Conservation (phyloP, 2,888 invertebrate genomes). For the Morpho helenor region DNA sequence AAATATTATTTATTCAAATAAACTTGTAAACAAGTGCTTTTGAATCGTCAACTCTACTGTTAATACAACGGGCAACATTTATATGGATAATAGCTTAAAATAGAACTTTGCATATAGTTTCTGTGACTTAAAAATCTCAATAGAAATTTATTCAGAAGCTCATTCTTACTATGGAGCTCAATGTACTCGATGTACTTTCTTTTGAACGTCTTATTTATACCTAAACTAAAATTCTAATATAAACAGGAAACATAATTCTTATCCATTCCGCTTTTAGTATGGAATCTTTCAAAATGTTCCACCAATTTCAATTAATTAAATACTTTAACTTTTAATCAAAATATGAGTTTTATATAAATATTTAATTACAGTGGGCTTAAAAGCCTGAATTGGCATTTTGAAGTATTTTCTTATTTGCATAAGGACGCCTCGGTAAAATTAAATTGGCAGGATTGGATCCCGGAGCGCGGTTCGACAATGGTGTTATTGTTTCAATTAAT, state of each 20-base stretch:
- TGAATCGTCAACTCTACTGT: no score
- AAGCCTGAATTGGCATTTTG: slow-evolving; percentile 7
- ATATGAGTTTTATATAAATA: slow-evolving; percentile 7
- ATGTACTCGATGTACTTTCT: not conserved
- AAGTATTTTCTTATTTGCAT: not conserved
- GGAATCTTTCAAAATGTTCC: slow-evolving; percentile 4
- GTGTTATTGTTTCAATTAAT: not conserved
- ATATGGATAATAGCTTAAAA: no score
- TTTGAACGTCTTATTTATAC: not conserved
- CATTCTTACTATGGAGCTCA: no score
- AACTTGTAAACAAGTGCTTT: no score
- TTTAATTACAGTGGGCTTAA: slow-evolving; percentile 1
- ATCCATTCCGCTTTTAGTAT: not conserved
- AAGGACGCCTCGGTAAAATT: slow-evolving; percentile 1
- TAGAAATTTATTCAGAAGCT: no score
- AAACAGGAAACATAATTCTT: not conserved
- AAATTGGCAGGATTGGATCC: not conserved
- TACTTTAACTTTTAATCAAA: slow-evolving; percentile 9
- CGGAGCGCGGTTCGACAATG: not conserved
- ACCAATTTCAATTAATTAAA: slow-evolving; percentile 8
- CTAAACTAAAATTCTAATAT: not conserved
- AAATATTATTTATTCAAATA: no score
- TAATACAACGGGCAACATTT: no score
- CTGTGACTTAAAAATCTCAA: no score
- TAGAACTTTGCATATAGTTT: no score